Conservation (phyloP, 1,140 invertebrate species). For the Ostrea denselamellosa region DNA sequence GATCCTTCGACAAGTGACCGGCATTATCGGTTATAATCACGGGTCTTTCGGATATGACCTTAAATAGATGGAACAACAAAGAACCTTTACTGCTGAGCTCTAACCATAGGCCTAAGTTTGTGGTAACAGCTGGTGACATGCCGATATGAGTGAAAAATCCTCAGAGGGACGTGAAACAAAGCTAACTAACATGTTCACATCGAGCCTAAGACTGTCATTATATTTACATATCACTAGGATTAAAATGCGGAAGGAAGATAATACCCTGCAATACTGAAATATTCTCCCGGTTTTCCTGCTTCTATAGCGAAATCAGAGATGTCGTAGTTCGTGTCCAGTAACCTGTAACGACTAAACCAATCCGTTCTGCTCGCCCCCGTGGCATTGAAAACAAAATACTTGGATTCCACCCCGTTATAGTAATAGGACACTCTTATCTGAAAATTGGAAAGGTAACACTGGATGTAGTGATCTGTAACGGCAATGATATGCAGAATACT, state of each 20-base stretch:
- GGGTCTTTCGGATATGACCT: too few species aligned
- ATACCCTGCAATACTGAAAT: background rate
- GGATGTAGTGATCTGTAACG: too few species aligned
- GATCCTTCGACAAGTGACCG: too few species aligned
- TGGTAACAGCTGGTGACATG: too few species aligned
- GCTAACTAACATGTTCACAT: background rate
- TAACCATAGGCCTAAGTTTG: too few species aligned
- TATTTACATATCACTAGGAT: too few species aligned
- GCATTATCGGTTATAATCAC: too few species aligned
- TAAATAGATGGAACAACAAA: too few species aligned
- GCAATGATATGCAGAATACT: background rate
- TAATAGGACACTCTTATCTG: constrained; percentile 10
- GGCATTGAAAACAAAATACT: constrained; percentile 18
- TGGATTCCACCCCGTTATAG: background rate
- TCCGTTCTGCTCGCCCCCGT: background rate
- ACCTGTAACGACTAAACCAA: background rate
- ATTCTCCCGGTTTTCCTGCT: background rate
- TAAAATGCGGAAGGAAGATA: background rate
- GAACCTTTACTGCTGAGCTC: too few species aligned
- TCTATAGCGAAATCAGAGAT: background rate
- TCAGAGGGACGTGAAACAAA: background rate
- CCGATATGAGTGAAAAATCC: too few species aligned
- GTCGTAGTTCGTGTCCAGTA: background rate
- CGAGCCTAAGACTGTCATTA: too few species aligned
- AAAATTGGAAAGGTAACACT: background rate